Percentiles rank a stretch among this genome's conserved stretches.
phyloP scores from a whole-genome alignment of 1,140 invertebrate species.

The Zaprionus camerounensis region DNA sequence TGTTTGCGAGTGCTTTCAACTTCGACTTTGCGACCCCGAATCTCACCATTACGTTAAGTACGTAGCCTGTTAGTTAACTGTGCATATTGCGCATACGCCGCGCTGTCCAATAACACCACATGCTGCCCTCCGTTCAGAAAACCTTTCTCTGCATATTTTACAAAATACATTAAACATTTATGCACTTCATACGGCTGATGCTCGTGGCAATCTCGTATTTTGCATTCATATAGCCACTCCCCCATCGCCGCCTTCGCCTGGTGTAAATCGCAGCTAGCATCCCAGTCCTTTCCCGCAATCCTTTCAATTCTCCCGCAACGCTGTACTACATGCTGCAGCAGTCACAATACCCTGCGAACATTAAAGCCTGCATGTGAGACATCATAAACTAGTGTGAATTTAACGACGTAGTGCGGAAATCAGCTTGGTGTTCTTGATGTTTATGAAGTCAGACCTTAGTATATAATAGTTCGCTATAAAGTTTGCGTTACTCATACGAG shows the following conservation, averaged over 20 bases:
- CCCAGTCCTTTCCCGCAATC: conserved; percentile 4
- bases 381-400: conserved; percentile 4
- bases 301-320: background rate
- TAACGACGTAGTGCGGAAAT: background rate
- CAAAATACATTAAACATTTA: conserved; percentile 48
- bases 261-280: background rate
- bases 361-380: background rate
- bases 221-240: conserved; percentile 37
- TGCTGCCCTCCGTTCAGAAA: background rate
- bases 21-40: conserved; percentile 23
- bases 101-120: conserved; percentile 10
- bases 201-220: conserved; percentile 45
- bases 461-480: too few species aligned
- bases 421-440: background rate
- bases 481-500: too few species aligned
- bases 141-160: conserved; percentile 22
- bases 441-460: too few species aligned
- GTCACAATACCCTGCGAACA: conserved; percentile 3
- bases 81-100: conserved; percentile 34
- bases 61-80: conserved; percentile 9
- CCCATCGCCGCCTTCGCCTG: background rate
- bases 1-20: conserved; percentile 21
- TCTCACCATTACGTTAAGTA: background rate
- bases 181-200: conserved; percentile 39
- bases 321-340: background rate